Evolutionary conservation across 2,797 vertebrate species (phyloP), one percentile per base, ranked within the genome.

Genomic region (Microhierax caerulescens): DNA sequence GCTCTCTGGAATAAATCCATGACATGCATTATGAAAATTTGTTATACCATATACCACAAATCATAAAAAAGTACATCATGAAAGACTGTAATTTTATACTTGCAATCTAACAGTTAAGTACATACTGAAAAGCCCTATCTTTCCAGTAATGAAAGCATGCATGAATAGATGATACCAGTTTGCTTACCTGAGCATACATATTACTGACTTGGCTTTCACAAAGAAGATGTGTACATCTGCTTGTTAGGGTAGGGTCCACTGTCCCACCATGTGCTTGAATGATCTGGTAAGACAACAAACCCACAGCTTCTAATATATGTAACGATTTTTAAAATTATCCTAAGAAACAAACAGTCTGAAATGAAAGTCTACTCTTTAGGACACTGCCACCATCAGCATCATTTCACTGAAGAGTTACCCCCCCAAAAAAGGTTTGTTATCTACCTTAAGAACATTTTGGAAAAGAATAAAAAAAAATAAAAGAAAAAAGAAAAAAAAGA

Each of bases 201-300:
- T 98, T 99, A 97, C 99, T 99, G 98, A 99, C 99, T 97, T 99
- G 99, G 96, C 99, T 99, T 98, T 99, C 99, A 96, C 99, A 99
- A n/a, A 99, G 98, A 65, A 99, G 98, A 97, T 99, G 99, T 13
- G 99, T 99, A 95, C 99, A 99, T 36, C 99, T 98, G 96, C 97
- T 98, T 11, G 98, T 99, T 60, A 99, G 96, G 1, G 99, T 98
- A 23, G 99, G 98, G 91, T 99, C 99, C 56, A 99, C 99, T 13
- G 98, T 96, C 7, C 99, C 99, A 17, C 99, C 99, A 12, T 99
- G 99, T 2, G 98, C 98, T 96, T 99, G 99, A 96, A 99, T 99
- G 61, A 99, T 99, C 99, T 99, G 95, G 41, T 50, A 59, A 95
- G 41, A 91, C 43, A 97, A 81, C 45, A 85, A 96, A 87, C 67